Conservation (phyloP, 2,797 vertebrate species). For the Paedocypris micromegethes region DNA sequence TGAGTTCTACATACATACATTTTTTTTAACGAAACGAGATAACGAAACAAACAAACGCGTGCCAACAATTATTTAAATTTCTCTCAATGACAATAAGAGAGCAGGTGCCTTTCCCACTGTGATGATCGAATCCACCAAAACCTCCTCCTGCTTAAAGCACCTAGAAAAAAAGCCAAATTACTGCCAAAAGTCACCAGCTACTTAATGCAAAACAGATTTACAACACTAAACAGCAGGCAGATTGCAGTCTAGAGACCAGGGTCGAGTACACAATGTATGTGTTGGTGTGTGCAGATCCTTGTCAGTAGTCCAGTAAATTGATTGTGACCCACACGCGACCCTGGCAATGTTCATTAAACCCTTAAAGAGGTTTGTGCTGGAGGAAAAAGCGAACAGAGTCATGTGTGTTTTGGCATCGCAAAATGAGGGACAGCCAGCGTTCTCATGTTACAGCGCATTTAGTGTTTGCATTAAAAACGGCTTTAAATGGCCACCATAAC, state of each 20-base stretch:
- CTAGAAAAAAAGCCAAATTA: slow-evolving; percentile 2
- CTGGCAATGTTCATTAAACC: slow-evolving; percentile 71
- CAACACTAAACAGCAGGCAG: slow-evolving; percentile 16
- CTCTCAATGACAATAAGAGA: slow-evolving; percentile 11
- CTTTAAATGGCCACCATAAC: slow-evolving; percentile 4
- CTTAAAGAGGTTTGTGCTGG: slow-evolving; percentile 60
- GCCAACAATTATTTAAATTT: no score
- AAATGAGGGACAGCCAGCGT: slow-evolving; percentile 35
- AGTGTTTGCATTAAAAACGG: slow-evolving; percentile 20
- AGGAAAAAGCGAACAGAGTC: slow-evolving; percentile 27
- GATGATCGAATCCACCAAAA: slow-evolving; percentile 30
- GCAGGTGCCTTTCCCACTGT: slow-evolving; percentile 9
- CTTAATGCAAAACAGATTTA: slow-evolving; percentile 32
- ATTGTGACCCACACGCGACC: slow-evolving; percentile 70
- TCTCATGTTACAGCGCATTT: slow-evolving; percentile 30
- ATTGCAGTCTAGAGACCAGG: slow-evolving; percentile 10
- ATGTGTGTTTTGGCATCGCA: slow-evolving; percentile 32
- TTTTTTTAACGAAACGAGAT: no score
- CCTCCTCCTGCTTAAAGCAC: slow-evolving; percentile 33
- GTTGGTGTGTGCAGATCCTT: slow-evolving; percentile 31
- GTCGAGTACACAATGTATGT: slow-evolving; percentile 16
- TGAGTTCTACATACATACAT: no score
- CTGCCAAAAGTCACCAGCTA: slow-evolving; percentile 52
- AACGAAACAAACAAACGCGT: no score
- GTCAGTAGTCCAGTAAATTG: slow-evolving; percentile 67